Percentiles rank a stretch among this genome's conserved stretches.
phyloP scores from a whole-genome alignment of 2,113 vertebrate genomes.

The Chloropsis hardwickii region DNA sequence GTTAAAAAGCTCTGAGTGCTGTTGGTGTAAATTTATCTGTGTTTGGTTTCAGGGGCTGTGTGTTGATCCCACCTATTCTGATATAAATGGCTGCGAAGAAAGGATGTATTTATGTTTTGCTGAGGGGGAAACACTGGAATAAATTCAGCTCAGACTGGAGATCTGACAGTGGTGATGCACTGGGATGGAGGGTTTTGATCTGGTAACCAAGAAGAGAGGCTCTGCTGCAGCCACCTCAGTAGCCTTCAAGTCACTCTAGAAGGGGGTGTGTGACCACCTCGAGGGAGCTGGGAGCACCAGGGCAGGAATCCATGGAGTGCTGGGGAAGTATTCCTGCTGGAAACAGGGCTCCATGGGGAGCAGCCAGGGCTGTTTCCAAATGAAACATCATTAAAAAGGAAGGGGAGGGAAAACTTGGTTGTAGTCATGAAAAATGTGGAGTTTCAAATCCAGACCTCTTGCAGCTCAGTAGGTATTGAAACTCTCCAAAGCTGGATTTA shows the following conservation, averaged over 20 bases:
- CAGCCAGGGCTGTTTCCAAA: neutral
- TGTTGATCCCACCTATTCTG: neutral
- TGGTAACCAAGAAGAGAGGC: neutral
- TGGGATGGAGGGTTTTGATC: neutral
- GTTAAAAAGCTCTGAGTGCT: neutral
- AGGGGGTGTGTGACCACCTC: fast-evolving
- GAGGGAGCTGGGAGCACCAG: neutral
- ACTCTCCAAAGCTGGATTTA: neutral
- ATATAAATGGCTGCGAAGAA: neutral
- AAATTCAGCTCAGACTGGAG: neutral
- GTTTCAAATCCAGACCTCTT: neutral
- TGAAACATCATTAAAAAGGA: neutral
- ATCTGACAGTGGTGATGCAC: neutral
- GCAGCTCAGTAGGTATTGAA: neutral
- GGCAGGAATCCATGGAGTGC: neutral
- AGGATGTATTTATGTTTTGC: neutral
- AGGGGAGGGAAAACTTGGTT: neutral
- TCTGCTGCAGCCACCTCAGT: fast-evolving
- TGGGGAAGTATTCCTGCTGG: neutral
- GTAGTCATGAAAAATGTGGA: fast-evolving
- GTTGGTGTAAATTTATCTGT: neutral
- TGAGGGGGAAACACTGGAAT: neutral
- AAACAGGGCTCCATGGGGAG: neutral
- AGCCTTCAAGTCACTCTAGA: neutral
- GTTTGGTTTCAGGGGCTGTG: neutral